These are phyloP conservation scores for Steromphala cineraria DNA, from an alignment of 2,888 invertebrate species.

Conservation along the genomic window DNA sequence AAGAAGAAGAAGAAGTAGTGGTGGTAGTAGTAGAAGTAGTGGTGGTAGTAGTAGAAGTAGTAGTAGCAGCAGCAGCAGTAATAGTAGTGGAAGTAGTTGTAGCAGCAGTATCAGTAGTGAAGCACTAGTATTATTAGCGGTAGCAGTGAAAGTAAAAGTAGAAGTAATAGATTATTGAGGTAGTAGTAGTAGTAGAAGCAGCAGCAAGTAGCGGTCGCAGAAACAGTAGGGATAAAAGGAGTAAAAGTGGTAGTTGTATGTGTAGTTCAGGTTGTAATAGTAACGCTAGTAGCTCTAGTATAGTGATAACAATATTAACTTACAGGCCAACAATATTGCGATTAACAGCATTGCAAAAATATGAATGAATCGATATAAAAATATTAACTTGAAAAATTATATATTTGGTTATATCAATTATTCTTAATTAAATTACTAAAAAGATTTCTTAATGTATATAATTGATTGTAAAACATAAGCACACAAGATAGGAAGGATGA, in stretches of 20 bases:
- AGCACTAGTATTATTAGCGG: not conserved
- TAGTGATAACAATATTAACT: too few relatives aligned
- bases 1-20: not conserved
- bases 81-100: too few relatives aligned
- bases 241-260: not conserved
- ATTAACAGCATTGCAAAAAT: too few relatives aligned
- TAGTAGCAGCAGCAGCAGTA: too few relatives aligned
- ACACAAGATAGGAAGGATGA: too few relatives aligned
- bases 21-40: not conserved
- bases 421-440: too few relatives aligned
- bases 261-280: not conserved
- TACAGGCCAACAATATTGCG: too few relatives aligned
- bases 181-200: not conserved
- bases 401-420: too few relatives aligned
- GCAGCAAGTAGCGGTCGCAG: not conserved
- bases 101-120: not conserved
- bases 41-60: not conserved
- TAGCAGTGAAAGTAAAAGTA: not conserved
- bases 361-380: too few relatives aligned
- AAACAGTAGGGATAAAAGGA: not conserved
- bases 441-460: too few relatives aligned
- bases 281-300: not conserved
- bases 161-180: not conserved
- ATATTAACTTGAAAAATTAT: too few relatives aligned
- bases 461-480: too few relatives aligned